phyloP scores from a whole-genome alignment of 2,797 vertebrate genomes.

The Phoxinus dragarum region DNA sequence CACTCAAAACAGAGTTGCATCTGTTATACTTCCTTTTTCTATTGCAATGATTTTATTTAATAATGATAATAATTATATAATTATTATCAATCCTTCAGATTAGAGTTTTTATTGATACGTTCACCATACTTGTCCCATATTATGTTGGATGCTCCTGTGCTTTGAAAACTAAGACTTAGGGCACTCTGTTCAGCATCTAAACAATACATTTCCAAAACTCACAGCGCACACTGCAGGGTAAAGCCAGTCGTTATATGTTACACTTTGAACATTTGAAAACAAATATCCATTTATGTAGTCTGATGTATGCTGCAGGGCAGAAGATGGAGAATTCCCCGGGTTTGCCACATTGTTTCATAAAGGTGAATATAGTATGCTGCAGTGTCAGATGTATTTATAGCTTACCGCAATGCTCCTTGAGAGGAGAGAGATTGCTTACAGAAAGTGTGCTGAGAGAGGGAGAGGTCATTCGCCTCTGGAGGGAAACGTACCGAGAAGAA shows the following conservation, averaged over 20 bases:
- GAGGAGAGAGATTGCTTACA: conserved; percentile 37
- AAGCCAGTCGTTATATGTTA: neutral
- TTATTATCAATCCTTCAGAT: neutral
- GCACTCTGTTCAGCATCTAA: neutral
- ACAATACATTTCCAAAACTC: neutral
- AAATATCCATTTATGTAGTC: conserved; percentile 4
- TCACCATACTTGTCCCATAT: neutral
- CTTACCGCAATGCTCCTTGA: conserved; percentile 25
- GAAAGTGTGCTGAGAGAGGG: conserved; percentile 15
- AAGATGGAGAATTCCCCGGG: conserved; percentile 5
- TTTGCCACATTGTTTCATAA: conserved; percentile 23
- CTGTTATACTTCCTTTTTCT: neutral
- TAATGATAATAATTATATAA: neutral
- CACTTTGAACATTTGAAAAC: neutral
- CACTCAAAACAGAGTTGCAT: neutral
- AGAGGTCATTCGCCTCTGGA: conserved; percentile 13
- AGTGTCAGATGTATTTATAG: conserved; percentile 38
- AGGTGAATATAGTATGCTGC: conserved; percentile 13
- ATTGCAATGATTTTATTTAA: neutral
- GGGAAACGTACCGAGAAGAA: neutral
- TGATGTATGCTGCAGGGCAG: neutral
- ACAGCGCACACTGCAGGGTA: neutral
- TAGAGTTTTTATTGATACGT: neutral
- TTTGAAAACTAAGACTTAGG: neutral
- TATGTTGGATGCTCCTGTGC: neutral